phyloP scores from a whole-genome alignment of 1,140 invertebrate species.

The Cherax quadricarinatus region DNA sequence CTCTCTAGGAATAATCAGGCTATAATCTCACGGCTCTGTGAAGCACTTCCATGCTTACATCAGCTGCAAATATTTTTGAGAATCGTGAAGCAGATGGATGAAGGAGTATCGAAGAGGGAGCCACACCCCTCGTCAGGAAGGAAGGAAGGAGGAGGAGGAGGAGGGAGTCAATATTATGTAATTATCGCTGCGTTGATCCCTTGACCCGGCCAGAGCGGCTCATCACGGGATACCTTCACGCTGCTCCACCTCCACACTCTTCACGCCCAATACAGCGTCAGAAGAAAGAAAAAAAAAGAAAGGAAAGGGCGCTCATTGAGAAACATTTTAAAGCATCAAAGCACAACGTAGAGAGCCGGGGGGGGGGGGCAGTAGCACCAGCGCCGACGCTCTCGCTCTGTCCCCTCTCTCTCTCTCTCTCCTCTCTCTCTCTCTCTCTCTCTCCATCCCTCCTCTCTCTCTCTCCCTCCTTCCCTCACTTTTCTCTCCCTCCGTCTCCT shows the following conservation, averaged over 20 bases:
- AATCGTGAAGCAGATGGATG: not conserved
- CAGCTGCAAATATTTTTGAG: not conserved
- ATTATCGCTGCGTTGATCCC: not conserved
- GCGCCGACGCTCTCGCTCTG: not conserved
- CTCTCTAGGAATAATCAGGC: no score
- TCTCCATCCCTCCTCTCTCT: slow-evolving; percentile 1
- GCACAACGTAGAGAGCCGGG: not conserved
- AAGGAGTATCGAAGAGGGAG: not conserved
- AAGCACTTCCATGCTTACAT: no score
- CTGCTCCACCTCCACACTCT: not conserved
- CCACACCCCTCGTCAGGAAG: no score
- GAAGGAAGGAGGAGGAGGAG: no score
- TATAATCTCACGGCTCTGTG: no score
- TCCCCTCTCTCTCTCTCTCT: not conserved
- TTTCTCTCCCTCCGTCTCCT: not conserved
- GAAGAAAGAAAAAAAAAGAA: not conserved
- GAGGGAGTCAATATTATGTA: not conserved
- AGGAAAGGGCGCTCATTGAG: not conserved
- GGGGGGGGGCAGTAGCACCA: no score
- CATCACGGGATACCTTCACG: not conserved
- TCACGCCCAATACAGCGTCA: not conserved
- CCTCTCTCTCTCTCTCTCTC: not conserved
- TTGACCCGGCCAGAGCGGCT: not conserved
- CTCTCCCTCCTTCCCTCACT: not conserved
- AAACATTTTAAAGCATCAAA: not conserved